These are phyloP conservation scores for Mamestra brassicae DNA, from an alignment of 2,888 invertebrate genomes.

Conservation along the genomic window DNA sequence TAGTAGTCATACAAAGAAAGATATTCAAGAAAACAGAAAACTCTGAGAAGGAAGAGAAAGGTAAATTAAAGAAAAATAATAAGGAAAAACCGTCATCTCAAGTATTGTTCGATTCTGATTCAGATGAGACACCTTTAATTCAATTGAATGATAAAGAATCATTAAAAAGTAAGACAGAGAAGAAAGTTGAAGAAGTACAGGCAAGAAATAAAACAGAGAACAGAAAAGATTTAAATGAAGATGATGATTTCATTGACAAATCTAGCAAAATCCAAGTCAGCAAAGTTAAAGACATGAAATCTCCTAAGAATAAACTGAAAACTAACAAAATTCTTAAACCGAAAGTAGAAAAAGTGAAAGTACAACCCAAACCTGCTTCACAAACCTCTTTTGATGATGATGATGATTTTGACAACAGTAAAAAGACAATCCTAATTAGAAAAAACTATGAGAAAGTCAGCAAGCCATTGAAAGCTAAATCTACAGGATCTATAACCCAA, in stretches of 20 bases:
- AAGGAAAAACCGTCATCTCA: constrained; percentile 67
- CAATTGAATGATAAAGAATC: constrained; percentile 72
- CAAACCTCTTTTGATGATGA: constrained; percentile 80
- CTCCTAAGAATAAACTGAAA: constrained; percentile 69
- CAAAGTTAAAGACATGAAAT: constrained; percentile 68
- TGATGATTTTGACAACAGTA: constrained; percentile 77
- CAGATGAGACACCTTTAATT: constrained; percentile 82
- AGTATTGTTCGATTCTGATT: constrained; percentile 80
- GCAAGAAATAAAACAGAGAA: neutral
- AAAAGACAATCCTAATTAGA: constrained; percentile 81
- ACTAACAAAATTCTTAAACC: constrained; percentile 59
- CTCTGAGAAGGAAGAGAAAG: constrained; percentile 34
- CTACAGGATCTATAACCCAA: constrained; percentile 86
- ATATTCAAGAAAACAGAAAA: constrained; percentile 75
- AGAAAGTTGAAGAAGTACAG: constrained; percentile 6
- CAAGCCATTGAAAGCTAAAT: constrained; percentile 82
- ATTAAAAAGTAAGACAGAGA: constrained; percentile 26
- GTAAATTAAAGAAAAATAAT: constrained; percentile 43
- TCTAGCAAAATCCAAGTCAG: constrained; percentile 50
- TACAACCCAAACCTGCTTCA: constrained; percentile 63
- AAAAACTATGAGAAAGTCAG: constrained; percentile 82
- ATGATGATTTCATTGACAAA: constrained; percentile 76
- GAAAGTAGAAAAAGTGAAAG: constrained; percentile 50
- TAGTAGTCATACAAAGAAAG: constrained; percentile 86
- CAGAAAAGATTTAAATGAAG: constrained; percentile 59